Evolutionary conservation across 2,888 invertebrate species (phyloP).

Genomic region (Zhengitettix transpicula): DNA sequence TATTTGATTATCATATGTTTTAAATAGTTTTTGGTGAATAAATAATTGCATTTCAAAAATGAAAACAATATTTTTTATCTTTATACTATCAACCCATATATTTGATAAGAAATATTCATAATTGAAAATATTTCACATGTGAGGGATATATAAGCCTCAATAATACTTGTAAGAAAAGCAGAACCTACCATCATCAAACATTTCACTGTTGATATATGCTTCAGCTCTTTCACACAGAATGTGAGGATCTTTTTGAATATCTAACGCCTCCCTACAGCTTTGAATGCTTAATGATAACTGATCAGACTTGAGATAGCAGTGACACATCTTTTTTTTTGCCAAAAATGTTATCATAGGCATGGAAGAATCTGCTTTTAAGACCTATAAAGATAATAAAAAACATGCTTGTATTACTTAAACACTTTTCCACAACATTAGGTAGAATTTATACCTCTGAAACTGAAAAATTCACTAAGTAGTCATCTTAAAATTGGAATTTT

Average conservation of each 20-base stretch:
- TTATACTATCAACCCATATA: no score
- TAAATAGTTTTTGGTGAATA: no score
- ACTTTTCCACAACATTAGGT: no score
- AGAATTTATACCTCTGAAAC: no score
- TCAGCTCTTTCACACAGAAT: slow-evolving; percentile 84
- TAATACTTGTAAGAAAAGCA: no score
- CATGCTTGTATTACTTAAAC: neutral
- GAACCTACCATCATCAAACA: slow-evolving; percentile 67
- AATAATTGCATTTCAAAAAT: no score
- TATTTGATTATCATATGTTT: no score
- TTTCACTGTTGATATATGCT: slow-evolving; percentile 72
- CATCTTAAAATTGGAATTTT: no score
- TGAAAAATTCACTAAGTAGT: no score
- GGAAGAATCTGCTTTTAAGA: slow-evolving; percentile 47
- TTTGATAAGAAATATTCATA: no score
- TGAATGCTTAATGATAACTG: slow-evolving; percentile 53
- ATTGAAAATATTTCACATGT: neutral
- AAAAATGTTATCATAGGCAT: slow-evolving; percentile 53
- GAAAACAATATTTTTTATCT: no score
- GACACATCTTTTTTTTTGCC: slow-evolving; percentile 64
- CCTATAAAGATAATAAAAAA: slow-evolving; percentile 17
- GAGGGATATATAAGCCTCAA: neutral
- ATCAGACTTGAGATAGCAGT: slow-evolving; percentile 56
- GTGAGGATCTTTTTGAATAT: slow-evolving; percentile 54
- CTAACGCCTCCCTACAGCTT: slow-evolving; percentile 64